Evolutionary conservation across 2,888 invertebrate species (phyloP).

Genomic region (Epinotia nisella): DNA sequence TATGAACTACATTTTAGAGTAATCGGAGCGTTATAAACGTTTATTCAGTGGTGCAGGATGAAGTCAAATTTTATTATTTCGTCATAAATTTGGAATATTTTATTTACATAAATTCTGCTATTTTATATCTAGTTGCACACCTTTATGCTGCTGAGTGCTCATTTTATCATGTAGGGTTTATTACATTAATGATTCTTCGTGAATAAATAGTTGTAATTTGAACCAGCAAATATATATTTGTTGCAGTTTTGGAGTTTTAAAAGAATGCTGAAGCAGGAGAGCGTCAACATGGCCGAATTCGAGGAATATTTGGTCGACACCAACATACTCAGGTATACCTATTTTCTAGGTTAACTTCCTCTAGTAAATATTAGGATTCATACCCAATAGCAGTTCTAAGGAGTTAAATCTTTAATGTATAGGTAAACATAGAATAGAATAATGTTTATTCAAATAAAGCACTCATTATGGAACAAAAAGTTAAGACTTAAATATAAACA

Average conservation of each 20-base stretch:
- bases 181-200: not conserved
- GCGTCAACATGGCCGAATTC: conserved; percentile 12
- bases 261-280: conserved; percentile 36
- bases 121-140: not conserved
- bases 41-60: not conserved
- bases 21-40: not conserved
- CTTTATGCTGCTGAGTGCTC: not conserved
- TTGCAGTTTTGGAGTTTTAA: conserved; percentile 1
- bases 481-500: too few species aligned
- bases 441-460: too few species aligned
- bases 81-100: conserved; percentile 11
- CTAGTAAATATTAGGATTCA: too few species aligned
- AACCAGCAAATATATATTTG: not conserved
- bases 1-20: not conserved
- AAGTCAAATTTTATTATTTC: conserved; percentile 11
- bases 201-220: not conserved
- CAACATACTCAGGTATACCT: conserved; percentile 16
- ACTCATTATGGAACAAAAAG: too few species aligned
- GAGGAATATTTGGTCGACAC: conserved; percentile 13
- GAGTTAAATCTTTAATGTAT: too few species aligned
- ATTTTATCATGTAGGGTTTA: not conserved
- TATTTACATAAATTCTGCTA: not conserved
- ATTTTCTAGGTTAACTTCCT: conserved; percentile 4
- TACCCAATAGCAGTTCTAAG: too few species aligned
- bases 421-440: too few species aligned